Evolutionary conservation across 2,113 vertebrate genomes (phyloP).

Genomic region (Numida meleagris): DNA sequence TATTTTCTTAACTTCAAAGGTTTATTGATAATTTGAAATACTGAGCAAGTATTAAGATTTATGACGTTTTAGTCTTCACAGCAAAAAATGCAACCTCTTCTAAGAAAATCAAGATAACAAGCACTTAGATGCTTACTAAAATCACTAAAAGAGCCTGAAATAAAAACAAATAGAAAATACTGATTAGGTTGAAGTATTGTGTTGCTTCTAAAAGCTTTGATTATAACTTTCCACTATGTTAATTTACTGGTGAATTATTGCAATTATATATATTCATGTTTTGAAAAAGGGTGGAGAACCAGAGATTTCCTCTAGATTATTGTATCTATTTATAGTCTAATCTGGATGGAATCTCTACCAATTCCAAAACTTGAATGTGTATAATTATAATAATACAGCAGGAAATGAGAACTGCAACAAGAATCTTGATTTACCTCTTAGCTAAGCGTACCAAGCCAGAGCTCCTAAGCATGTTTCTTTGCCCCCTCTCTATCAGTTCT

Average conservation of each 20-base stretch:
- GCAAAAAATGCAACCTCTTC: neutral
- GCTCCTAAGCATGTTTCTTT: neutral
- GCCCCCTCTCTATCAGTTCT: neutral
- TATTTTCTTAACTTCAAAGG: neutral
- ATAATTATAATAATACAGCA: neutral
- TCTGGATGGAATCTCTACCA: neutral
- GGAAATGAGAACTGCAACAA: neutral
- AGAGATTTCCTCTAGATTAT: neutral
- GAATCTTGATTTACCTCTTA: constrained; percentile 8
- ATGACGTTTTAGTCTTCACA: neutral
- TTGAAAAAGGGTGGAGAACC: neutral
- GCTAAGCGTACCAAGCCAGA: neutral
- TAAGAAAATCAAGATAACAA: neutral
- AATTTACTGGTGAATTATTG: constrained; percentile 31
- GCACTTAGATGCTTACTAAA: constrained; percentile 10
- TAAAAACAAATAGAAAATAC: constrained; percentile 50
- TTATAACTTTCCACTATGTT: constrained; percentile 26
- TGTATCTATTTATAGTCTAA: constrained; percentile 30
- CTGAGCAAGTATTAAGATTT: neutral
- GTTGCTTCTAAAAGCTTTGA: constrained; percentile 33
- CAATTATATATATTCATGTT: constrained; percentile 54
- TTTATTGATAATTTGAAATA: neutral
- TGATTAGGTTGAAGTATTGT: constrained; percentile 37
- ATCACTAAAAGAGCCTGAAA: constrained; percentile 18
- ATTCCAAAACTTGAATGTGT: neutral